Evolutionary conservation across 1,140 invertebrate species (phyloP).

Genomic region (Paraescarpia echinospica): DNA sequence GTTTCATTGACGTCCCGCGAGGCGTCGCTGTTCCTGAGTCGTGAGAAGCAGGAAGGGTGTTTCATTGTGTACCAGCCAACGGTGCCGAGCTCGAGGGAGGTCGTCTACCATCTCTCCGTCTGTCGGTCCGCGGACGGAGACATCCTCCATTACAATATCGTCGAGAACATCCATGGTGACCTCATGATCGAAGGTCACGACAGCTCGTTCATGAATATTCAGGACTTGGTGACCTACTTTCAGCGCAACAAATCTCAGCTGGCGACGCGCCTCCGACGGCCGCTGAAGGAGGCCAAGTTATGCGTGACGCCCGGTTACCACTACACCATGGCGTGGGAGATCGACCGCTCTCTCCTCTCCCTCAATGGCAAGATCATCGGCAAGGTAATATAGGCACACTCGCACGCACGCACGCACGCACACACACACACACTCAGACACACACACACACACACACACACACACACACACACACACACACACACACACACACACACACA

Average conservation of each 20-base stretch:
- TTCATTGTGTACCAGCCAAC: conserved; percentile 28
- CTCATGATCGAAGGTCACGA: conserved; percentile 30
- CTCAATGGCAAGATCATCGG: conserved; percentile 26
- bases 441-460: too few relatives aligned
- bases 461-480: too few relatives aligned
- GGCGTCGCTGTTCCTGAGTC: conserved; percentile 27
- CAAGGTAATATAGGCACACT: background rate
- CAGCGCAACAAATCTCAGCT: conserved; percentile 23
- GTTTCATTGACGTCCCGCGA: conserved; percentile 20
- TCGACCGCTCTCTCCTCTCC: conserved; percentile 10
- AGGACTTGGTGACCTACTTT: conserved; percentile 28
- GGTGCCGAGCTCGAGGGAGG: background rate
- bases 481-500: too few relatives aligned
- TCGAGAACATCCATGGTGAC: conserved; percentile 29
- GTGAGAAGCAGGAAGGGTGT: conserved; percentile 29
- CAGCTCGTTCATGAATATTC: conserved; percentile 24
- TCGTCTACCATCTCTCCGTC: conserved; percentile 23
- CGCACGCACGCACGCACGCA: too few relatives aligned
- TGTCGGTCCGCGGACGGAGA: conserved; percentile 21
- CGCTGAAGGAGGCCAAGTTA: conserved; percentile 24
- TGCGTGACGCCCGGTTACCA: conserved; percentile 29
- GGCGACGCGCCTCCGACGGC: conserved; percentile 25
- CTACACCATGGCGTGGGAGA: conserved; percentile 22
- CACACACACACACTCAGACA: too few relatives aligned
- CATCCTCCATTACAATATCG: conserved; percentile 27